Percentiles rank a stretch among this genome's conserved stretches.
These are phyloP conservation scores for Cephalopholis sonnerati DNA, from an alignment of 2,113 vertebrate species.

Conservation along the genomic window DNA sequence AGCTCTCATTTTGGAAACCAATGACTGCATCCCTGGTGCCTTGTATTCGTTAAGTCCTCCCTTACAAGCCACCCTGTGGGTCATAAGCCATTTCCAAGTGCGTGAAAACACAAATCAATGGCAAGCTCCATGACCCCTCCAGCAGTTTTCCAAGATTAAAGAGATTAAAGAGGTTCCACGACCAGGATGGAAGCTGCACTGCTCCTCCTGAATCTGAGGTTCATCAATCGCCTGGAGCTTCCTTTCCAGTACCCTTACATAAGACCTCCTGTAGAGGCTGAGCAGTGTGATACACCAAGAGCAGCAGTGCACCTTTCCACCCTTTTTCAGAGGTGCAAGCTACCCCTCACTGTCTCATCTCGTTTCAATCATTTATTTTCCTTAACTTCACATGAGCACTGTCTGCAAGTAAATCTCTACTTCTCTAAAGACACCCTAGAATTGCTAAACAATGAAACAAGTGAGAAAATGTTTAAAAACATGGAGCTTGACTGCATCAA, in stretches of 20 bases:
- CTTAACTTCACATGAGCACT: background rate
- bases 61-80: background rate
- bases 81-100: background rate
- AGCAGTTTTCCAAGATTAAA: slow-evolving; percentile 9
- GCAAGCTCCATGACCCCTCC: background rate
- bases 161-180: background rate
- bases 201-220: background rate
- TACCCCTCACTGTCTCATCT: background rate
- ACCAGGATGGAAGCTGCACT: background rate
- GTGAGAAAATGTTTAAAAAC: background rate
- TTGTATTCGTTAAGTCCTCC: background rate
- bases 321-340: background rate
- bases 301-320: background rate
- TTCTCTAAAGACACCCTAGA: background rate
- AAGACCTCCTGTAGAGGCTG: slow-evolving; percentile 12
- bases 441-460: background rate
- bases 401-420: background rate
- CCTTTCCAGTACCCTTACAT: background rate
- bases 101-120: background rate
- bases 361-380: slow-evolving; percentile 2
- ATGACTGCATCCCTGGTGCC: background rate
- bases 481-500: background rate
- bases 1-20: background rate
- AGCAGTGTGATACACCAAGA: background rate
- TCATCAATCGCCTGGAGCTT: background rate